A percentile compares a stretch with the other conserved stretches of the same genome.
Evolutionary conservation across 2,113 vertebrate species (phyloP).

Genomic region (Oenanthe oenanthe): DNA sequence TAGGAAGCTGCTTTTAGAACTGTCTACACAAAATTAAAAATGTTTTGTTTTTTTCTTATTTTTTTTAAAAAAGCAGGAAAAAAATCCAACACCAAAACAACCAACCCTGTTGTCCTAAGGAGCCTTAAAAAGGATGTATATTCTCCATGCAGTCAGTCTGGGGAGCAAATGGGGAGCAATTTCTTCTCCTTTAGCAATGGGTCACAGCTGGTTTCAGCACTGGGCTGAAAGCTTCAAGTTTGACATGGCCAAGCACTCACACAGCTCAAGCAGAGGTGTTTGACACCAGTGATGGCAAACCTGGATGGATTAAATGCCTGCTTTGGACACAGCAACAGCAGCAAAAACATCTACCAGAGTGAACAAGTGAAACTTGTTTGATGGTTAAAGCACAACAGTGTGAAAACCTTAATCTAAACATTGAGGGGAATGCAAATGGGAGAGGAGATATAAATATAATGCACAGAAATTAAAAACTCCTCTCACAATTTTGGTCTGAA

Average conservation of each 20-base stretch:
- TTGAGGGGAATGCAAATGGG: not conserved
- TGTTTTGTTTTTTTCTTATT: not conserved
- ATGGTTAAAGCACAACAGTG: not conserved
- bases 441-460: accelerated
- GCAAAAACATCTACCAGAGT: accelerated
- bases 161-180: not conserved
- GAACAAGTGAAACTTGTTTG: not conserved
- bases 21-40: constrained; percentile 54
- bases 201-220: constrained; percentile 49
- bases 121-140: constrained; percentile 33
- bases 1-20: constrained; percentile 49
- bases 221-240: constrained; percentile 49
- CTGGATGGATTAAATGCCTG: constrained; percentile 41
- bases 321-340: constrained; percentile 22
- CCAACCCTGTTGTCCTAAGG: not conserved
- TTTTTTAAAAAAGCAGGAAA: not conserved
- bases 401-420: not conserved
- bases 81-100: too few relatives aligned
- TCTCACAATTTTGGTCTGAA: not conserved
- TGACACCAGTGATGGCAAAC: constrained; percentile 6
- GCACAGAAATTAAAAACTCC: not conserved
- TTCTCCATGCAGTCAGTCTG: not conserved
- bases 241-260: constrained; percentile 33
- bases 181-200: constrained; percentile 21
- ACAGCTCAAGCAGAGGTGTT: constrained; percentile 18